Evolutionary conservation across 2,797 vertebrate species (phyloP).

Genomic region (Syngnathus rostellatus): DNA sequence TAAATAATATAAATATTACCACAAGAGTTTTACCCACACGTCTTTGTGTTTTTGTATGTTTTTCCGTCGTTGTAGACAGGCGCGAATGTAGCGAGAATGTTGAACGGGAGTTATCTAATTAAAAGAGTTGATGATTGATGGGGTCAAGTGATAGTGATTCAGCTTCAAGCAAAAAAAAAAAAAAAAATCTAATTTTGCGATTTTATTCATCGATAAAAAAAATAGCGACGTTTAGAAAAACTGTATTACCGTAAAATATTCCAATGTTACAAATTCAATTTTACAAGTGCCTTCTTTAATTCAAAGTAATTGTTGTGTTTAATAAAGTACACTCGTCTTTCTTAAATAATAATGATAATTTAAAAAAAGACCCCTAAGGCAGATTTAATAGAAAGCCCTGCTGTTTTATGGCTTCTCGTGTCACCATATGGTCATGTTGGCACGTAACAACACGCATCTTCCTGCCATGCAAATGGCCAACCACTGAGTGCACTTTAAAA

Average conservation of each 20-base stretch:
- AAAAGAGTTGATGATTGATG: slow-evolving; percentile 65
- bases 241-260: not conserved
- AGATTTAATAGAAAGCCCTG: not conserved
- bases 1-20: too few species aligned
- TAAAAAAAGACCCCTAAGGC: not conserved
- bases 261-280: not conserved
- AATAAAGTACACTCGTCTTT: not conserved
- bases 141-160: slow-evolving; percentile 56
- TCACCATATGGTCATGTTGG: slow-evolving; percentile 5
- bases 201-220: not conserved
- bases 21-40: not conserved
- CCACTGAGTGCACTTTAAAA: slow-evolving; percentile 9
- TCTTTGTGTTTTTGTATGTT: not conserved
- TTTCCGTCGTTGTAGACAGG: not conserved
- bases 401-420: not conserved
- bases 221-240: too few species aligned
- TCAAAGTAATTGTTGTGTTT: not conserved
- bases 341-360: not conserved
- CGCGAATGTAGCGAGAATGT: slow-evolving; percentile 5
- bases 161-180: slow-evolving; percentile 35
- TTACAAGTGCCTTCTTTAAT: not conserved
- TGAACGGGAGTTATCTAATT: slow-evolving; percentile 49
- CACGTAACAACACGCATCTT: not conserved
- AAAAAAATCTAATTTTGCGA: slow-evolving; percentile 8
- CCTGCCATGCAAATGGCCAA: slow-evolving; percentile 16